These are phyloP conservation scores for Bungarus multicinctus DNA, from an alignment of 2,113 vertebrate genomes.

Conservation along the genomic window DNA sequence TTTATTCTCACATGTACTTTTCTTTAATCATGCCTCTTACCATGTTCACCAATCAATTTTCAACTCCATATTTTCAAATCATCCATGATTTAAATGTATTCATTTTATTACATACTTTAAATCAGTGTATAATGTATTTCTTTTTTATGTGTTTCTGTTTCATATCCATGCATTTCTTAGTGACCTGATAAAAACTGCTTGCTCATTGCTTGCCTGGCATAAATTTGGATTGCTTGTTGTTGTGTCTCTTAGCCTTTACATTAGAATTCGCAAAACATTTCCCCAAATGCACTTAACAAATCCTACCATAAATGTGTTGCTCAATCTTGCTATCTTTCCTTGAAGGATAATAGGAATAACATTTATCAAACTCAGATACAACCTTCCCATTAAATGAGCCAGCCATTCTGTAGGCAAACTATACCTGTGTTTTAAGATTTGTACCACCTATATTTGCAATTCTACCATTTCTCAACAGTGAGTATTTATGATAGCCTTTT, in stretches of 20 bases:
- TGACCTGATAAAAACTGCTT: not conserved
- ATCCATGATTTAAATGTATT: not conserved
- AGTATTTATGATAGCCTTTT: not conserved
- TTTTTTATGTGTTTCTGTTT: not conserved
- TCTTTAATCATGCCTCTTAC: not conserved
- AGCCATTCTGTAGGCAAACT: not conserved
- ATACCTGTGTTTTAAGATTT: not conserved
- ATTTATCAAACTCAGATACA: not conserved
- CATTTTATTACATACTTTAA: not conserved
- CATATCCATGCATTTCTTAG: not conserved
- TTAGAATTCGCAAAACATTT: not conserved
- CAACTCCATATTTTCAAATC: not conserved
- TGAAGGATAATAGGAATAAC: not conserved
- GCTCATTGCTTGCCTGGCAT: not conserved
- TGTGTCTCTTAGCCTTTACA: not conserved
- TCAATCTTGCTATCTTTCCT: not conserved
- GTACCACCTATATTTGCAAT: not conserved
- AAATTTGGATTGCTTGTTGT: not conserved
- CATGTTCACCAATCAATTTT: not conserved
- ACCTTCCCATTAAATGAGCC: not conserved
- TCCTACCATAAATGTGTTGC: not conserved
- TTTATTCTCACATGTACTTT: not conserved
- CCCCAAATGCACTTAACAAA: not conserved
- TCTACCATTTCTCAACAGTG: not conserved
- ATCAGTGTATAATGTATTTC: not conserved